phyloP scores from a whole-genome alignment of 1,140 invertebrate genomes.

The Pogonomyrmex barbatus region DNA sequence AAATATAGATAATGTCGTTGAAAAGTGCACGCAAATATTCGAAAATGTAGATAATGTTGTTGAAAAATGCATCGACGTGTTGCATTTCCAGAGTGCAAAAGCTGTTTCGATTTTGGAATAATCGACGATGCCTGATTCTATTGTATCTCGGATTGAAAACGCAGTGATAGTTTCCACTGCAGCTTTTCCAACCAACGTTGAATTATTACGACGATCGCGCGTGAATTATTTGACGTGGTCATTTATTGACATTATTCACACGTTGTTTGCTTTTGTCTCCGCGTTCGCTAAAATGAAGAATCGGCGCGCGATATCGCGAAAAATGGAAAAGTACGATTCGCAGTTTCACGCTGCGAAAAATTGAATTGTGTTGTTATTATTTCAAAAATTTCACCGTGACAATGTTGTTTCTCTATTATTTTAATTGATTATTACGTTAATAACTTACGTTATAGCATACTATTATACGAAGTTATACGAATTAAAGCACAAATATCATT shows the following conservation, averaged over 20 bases:
- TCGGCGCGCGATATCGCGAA: neutral
- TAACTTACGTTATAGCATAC: too few relatives aligned
- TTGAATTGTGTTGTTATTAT: conserved; percentile 19
- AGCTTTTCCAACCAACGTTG: neutral
- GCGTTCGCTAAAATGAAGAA: neutral
- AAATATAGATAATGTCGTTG: neutral
- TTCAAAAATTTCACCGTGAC: neutral
- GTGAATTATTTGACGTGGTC: conserved; percentile 9
- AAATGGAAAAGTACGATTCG: conserved; percentile 2
- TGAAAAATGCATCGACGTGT: neutral
- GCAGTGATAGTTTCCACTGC: neutral
- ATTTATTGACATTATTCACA: conserved; percentile 31
- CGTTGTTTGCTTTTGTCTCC: conserved; percentile 1
- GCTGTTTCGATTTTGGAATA: neutral
- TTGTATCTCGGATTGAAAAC: neutral
- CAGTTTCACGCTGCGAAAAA: neutral
- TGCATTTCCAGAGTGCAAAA: neutral
- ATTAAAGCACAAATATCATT: conserved; percentile 19
- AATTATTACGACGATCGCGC: neutral
- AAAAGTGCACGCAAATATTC: too few relatives aligned
- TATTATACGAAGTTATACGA: too few relatives aligned
- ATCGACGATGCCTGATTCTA: neutral
- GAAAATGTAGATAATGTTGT: neutral
- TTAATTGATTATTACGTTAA: too few relatives aligned
- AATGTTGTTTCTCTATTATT: neutral